These are phyloP conservation scores for Bembecia ichneumoniformis DNA, from an alignment of 2,888 invertebrate genomes.

Conservation along the genomic window DNA sequence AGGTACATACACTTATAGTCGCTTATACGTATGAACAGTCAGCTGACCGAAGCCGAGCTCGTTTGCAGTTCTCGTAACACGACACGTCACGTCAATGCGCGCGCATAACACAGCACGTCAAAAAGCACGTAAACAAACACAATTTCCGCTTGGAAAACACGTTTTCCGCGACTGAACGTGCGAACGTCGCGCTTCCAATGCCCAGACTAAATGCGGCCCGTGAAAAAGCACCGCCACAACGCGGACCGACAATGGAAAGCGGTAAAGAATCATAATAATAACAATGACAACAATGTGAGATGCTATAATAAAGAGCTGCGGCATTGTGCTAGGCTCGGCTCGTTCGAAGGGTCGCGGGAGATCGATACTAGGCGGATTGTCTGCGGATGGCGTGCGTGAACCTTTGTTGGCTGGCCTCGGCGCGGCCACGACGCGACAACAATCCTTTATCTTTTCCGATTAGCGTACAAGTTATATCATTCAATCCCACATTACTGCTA, in stretches of 20 bases:
- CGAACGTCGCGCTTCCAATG: constrained; percentile 69
- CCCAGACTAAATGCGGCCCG: constrained; percentile 71
- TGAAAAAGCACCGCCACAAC: constrained; percentile 73
- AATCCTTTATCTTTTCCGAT: neutral
- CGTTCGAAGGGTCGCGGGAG: constrained; percentile 68
- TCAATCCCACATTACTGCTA: too few relatives aligned
- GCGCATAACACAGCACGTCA: constrained; percentile 43
- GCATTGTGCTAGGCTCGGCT: constrained; percentile 69
- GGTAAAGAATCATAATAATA: constrained; percentile 74
- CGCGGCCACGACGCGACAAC: constrained; percentile 21
- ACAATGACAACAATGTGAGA: constrained; percentile 74
- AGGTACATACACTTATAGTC: neutral
- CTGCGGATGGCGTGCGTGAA: constrained; percentile 62
- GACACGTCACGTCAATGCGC: constrained; percentile 26
- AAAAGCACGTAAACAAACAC: constrained; percentile 39
- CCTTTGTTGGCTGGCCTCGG: constrained; percentile 42
- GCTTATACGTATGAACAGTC: constrained; percentile 18
- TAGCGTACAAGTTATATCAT: too few relatives aligned
- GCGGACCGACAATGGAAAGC: constrained; percentile 73
- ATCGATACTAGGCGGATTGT: constrained; percentile 68
- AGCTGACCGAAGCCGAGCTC: constrained; percentile 17
- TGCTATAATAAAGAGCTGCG: constrained; percentile 72
- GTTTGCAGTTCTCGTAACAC: constrained; percentile 9
- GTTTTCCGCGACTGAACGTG: constrained; percentile 69
- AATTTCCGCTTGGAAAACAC: constrained; percentile 62